A percentile compares a stretch with the other conserved stretches of the same genome.
Evolutionary conservation across 2,888 invertebrate genomes (phyloP).

Genomic region (Tiliacea aurago): DNA sequence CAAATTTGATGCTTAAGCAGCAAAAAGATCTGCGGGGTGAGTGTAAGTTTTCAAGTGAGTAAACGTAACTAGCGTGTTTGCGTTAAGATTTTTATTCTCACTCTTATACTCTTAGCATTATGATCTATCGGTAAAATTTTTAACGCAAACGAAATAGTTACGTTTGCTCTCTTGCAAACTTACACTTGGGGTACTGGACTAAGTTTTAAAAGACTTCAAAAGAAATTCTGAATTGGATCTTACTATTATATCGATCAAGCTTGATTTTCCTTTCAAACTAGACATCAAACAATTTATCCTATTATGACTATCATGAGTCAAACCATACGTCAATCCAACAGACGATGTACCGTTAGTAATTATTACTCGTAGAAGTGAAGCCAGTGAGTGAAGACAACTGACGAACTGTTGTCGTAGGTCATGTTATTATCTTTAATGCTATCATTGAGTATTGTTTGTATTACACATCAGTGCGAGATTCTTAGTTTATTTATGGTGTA

Average conservation of each 20-base stretch:
- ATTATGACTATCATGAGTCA: constrained; percentile 14
- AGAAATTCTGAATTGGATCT: not conserved
- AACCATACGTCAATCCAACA: constrained; percentile 16
- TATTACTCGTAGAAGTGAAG: constrained; percentile 10
- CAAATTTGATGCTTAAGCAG: not conserved
- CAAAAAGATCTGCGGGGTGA: no score
- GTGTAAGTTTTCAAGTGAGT: no score
- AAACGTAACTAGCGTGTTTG: no score
- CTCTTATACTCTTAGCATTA: no score
- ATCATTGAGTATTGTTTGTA: constrained; percentile 13
- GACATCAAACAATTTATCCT: not conserved
- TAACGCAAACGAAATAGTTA: no score
- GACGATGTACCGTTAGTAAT: constrained; percentile 40
- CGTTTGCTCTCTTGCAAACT: no score
- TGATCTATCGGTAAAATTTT: no score
- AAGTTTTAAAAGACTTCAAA: not conserved
- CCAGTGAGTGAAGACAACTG: constrained; percentile 8
- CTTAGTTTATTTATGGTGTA: not conserved
- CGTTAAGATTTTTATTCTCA: no score
- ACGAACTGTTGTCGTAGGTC: constrained; percentile 44
- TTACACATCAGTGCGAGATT: constrained; percentile 26
- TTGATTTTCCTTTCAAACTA: not conserved
- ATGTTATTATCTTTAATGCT: constrained; percentile 2
- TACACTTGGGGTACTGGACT: no score
- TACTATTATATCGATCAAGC: not conserved